Evolutionary conservation across 2,888 invertebrate species (phyloP).

Genomic region (Cephus spinipes): DNA sequence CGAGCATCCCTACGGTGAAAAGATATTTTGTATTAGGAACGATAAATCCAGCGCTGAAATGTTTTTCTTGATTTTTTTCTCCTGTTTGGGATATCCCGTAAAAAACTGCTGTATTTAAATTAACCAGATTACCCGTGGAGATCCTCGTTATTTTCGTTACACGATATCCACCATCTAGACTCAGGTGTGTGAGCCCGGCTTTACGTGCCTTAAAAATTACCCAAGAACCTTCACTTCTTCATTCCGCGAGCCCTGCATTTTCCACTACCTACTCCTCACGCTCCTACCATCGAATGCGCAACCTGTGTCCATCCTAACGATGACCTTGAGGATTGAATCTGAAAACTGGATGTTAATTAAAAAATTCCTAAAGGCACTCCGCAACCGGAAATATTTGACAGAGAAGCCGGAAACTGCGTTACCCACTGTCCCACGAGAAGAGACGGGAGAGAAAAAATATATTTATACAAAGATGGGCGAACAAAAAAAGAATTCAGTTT

Average conservation of each 20-base stretch:
- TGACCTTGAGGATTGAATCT: not conserved
- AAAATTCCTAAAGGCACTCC: not conserved
- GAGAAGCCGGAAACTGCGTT: not conserved
- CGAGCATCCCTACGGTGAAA: not conserved
- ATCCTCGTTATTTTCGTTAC: not conserved
- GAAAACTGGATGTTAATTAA: not conserved
- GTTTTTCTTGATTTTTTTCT: not conserved
- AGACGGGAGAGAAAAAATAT: not conserved
- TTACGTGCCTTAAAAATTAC: not conserved
- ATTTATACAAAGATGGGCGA: not conserved
- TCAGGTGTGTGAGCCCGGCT: not conserved
- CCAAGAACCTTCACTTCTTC: not conserved
- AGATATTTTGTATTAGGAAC: not conserved
- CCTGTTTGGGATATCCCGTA: not conserved
- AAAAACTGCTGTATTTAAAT: not conserved
- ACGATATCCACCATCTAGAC: not conserved
- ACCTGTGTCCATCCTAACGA: not conserved
- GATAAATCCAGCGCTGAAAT: not conserved
- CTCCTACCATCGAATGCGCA: too few relatives aligned
- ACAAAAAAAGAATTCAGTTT: conserved; percentile 10
- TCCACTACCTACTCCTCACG: not conserved
- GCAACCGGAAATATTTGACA: not conserved
- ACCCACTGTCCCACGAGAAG: not conserved
- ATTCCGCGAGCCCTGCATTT: not conserved
- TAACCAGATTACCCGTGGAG: not conserved